Conservation (phyloP, 2,888 invertebrate species). For the Himalopsyche japonica region DNA sequence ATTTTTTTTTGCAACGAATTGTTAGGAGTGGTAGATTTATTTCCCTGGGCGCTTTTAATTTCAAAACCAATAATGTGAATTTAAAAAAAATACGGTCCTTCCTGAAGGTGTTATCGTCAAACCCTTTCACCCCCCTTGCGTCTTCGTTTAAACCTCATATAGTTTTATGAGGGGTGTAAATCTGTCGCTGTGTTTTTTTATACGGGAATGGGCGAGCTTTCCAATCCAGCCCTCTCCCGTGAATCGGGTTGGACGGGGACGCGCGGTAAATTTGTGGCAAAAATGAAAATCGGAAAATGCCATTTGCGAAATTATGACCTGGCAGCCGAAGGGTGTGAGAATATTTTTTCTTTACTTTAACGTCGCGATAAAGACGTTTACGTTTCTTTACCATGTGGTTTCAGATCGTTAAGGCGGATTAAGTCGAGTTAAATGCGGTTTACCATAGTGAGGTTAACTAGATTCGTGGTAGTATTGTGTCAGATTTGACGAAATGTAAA, state of each 20-base stretch:
- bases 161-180: constrained; percentile 29
- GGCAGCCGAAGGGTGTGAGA: not conserved
- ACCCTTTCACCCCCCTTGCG: not conserved
- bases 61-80: no score
- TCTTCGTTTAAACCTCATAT: constrained; percentile 27
- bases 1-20: no score
- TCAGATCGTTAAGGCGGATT: no score
- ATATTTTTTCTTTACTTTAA: not conserved
- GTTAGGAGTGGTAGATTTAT: no score
- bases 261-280: not conserved
- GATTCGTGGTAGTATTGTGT: no score
- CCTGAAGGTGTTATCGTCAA: not conserved
- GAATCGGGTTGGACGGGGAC: not conserved
- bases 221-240: not conserved
- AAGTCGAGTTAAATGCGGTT: no score
- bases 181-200: constrained; percentile 20
- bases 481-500: no score
- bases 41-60: no score
- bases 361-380: not conserved
- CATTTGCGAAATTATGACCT: not conserved
- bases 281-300: not conserved
- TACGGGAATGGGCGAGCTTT: not conserved
- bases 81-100: not conserved
- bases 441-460: no score
- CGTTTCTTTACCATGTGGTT: not conserved